Evolutionary conservation across 2,888 invertebrate species (phyloP), one percentile per base, ranked within the genome.

Genomic region (Amphipyra tragopoginis): DNA sequence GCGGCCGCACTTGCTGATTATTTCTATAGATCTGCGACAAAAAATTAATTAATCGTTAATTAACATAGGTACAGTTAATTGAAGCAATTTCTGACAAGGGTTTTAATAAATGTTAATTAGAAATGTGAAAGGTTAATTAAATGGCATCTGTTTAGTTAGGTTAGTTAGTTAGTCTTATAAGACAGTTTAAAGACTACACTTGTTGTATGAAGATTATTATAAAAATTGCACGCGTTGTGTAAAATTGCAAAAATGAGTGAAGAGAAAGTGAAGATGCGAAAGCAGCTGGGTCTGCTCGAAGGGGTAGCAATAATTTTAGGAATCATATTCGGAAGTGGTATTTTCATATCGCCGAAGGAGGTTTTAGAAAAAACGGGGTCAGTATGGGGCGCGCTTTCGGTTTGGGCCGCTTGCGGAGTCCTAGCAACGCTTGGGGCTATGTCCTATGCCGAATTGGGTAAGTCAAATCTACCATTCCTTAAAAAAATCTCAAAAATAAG

Each of bases 331-430:
- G 99, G 99, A 13, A 99, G 99, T 75, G 97, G 97, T 95, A 99
- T 99, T 85, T 99, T 99, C 88, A 97, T 99, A 74, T 98, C 99
- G 0, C 99, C 99, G 0, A 98, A 98, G 89, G 99, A 99, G 74
- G 98, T 99, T 1, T 96, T 99, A 57, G 95, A 96, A 81, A 97
- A 98, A 92, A 98, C 98, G 10, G 98, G 98, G 34, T 98, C 98
- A 5, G 97, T 98, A 9, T 99, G 99, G 73, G 96, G 98, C 29
- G 98, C 99, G 0, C 90, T 99, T 15, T 89, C 97, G 2, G 96
- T 99, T 52, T 99, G 99, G 99, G 95, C 97, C 0, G 90, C 97
- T 1, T 98, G 98, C 87, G 99, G 99, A 2, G 83, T 98, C 5
- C 94, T 99, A 39, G 98, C 99, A 0, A 97, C 98, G 93, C 96